Evolutionary conservation across 2,113 vertebrate genomes (phyloP).

Genomic region (Prochilodus magdalenae): DNA sequence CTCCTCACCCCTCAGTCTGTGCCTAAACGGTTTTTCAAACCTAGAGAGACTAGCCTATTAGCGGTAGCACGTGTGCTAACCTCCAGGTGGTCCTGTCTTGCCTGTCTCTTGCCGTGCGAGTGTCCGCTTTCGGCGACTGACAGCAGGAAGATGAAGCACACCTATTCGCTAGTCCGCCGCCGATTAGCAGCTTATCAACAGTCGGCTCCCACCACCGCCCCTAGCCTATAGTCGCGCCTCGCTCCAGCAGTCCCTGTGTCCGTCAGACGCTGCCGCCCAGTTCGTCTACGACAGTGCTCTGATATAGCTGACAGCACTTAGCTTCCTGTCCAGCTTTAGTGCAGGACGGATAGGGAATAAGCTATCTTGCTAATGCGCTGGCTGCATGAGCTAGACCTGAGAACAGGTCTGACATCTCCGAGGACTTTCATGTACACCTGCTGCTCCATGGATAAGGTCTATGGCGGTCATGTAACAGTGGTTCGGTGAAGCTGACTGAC

Average conservation of each 20-base stretch:
- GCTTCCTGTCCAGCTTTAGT: background rate
- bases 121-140: background rate
- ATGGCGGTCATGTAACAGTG: too few relatives aligned
- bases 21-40: background rate
- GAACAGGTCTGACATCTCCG: background rate
- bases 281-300: background rate
- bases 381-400: background rate
- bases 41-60: slow-evolving; percentile 21
- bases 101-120: background rate
- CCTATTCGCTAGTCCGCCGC: slow-evolving; percentile 16
- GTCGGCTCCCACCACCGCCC: background rate
- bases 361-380: too few relatives aligned
- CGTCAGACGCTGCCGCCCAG: background rate
- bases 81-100: slow-evolving; percentile 1
- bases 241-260: background rate
- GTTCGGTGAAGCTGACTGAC: too few relatives aligned
- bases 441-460: too few relatives aligned
- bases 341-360: background rate
- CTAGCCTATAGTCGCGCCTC: background rate
- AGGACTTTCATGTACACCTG: too few relatives aligned
- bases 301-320: background rate
- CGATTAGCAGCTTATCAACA: slow-evolving; percentile 33
- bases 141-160: background rate
- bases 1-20: background rate
- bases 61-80: slow-evolving; percentile 35